Evolutionary conservation across 2,797 vertebrate genomes (phyloP).

Genomic region (Paedocypris micromegethes): DNA sequence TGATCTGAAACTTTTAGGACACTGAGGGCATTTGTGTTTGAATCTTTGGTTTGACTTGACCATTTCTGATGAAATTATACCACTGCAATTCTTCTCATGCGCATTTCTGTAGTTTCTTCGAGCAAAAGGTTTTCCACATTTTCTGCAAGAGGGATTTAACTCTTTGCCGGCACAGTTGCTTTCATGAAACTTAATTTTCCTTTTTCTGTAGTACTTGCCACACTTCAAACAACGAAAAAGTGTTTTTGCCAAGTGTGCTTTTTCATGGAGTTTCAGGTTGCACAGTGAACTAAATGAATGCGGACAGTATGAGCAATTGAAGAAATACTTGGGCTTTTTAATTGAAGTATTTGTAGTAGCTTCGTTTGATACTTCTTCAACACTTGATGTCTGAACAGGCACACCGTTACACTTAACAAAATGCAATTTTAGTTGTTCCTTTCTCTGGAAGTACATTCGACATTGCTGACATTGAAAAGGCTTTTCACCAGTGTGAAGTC

Average conservation of each 20-base stretch:
- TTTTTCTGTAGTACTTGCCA: conserved; percentile 59
- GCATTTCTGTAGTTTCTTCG: conserved; percentile 27
- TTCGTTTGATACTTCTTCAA: background rate
- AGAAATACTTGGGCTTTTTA: conserved; percentile 5
- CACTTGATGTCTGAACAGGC: background rate
- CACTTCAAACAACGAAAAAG: conserved; percentile 61
- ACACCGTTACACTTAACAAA: conserved; percentile 52
- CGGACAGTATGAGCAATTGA: conserved; percentile 61
- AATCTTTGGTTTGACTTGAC: conserved; percentile 11
- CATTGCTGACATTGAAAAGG: conserved; percentile 61
- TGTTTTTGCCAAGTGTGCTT: conserved; percentile 57
- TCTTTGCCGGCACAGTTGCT: conserved; percentile 45
- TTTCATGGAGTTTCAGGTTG: conserved; percentile 56
- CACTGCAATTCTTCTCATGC: conserved; percentile 36
- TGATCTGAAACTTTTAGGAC: conserved; percentile 59
- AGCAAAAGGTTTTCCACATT: conserved; percentile 30
- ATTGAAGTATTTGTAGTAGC: background rate
- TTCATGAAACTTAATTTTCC: conserved; percentile 57
- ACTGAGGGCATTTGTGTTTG: conserved; percentile 61
- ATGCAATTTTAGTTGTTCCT: conserved; percentile 56
- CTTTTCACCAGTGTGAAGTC: conserved; percentile 65
- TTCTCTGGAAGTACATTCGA: conserved; percentile 60
- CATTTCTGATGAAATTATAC: background rate
- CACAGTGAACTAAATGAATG: conserved; percentile 52
- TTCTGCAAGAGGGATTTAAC: conserved; percentile 29